These are phyloP conservation scores for Masnerella sp. DNA, from an alignment of 2,888 invertebrate species.

Conservation along the genomic window DNA sequence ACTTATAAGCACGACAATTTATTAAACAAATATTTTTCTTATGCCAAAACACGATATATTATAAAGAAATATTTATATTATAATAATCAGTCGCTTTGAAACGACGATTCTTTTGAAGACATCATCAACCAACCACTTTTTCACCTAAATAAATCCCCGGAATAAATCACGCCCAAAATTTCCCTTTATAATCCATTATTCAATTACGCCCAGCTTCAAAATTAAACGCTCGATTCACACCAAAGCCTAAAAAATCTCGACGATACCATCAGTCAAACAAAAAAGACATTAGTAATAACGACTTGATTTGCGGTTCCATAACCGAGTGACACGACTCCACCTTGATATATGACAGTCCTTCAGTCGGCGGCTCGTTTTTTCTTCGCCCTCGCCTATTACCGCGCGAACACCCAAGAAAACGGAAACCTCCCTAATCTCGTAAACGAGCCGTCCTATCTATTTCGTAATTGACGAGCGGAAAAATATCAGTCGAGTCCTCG, in stretches of 20 bases:
- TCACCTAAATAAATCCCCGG: no score
- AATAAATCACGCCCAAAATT: no score
- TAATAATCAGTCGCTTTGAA: no score
- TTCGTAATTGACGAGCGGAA: conserved; percentile 58
- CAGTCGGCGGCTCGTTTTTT: conserved; percentile 15
- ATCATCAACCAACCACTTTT: no score
- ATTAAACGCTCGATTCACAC: background rate
- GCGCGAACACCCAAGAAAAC: conserved; percentile 32
- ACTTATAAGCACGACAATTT: no score
- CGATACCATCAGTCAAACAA: conserved; percentile 15
- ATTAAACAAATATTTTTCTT: no score
- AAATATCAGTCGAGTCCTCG: conserved; percentile 46
- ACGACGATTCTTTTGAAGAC: no score
- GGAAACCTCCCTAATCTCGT: conserved; percentile 39
- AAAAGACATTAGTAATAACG: conserved; percentile 42
- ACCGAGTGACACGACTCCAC: conserved; percentile 18
- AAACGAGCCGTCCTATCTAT: conserved; percentile 46
- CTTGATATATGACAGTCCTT: conserved; percentile 37
- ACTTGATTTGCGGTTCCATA: conserved; percentile 45
- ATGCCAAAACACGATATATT: no score
- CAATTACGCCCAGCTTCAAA: no score
- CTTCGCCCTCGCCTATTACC: conserved; percentile 20
- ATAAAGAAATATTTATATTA: no score
- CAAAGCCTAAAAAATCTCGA: conserved; percentile 4
- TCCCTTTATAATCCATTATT: no score